Percentiles rank a stretch among this genome's conserved stretches.
Conservation (phyloP, 2,888 invertebrate genomes). For the Tenthredo notha region DNA sequence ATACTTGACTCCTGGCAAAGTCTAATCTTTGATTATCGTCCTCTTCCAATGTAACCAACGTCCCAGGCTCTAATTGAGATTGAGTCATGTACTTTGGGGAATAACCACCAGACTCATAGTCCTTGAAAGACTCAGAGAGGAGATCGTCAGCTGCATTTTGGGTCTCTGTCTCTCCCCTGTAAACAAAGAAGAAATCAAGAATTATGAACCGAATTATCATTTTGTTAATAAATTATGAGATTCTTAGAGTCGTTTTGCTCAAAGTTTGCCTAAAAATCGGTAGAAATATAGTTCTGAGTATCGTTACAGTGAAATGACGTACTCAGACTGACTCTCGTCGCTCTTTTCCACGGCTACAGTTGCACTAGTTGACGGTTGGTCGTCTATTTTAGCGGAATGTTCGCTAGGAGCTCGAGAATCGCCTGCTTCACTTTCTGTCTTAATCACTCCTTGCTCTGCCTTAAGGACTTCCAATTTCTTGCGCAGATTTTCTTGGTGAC, state of each 20-base stretch:
- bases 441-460: slow-evolving; percentile 87
- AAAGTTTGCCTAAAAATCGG: not conserved
- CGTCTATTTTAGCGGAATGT: slow-evolving; percentile 70
- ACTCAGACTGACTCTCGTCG: slow-evolving; percentile 75
- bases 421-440: slow-evolving; percentile 72
- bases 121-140: slow-evolving; percentile 82
- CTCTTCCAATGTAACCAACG: slow-evolving; percentile 87
- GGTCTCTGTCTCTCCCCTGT: slow-evolving; percentile 71
- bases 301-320: slow-evolving; percentile 52
- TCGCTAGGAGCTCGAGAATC: slow-evolving; percentile 70
- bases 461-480: slow-evolving; percentile 94
- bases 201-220: slow-evolving; percentile 13
- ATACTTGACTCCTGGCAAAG: slow-evolving; percentile 86
- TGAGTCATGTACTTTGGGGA: slow-evolving; percentile 87
- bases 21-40: slow-evolving; percentile 89
- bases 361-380: slow-evolving; percentile 65
- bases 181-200: slow-evolving; percentile 55
- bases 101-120: slow-evolving; percentile 91
- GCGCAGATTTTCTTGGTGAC: slow-evolving; percentile 93
- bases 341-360: slow-evolving; percentile 67
- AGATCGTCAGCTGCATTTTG: slow-evolving; percentile 77
- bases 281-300: not conserved
- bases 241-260: not conserved
- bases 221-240: not conserved
- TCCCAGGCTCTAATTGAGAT: slow-evolving; percentile 86